phyloP scores from a whole-genome alignment of 2,797 vertebrate genomes.

The Myotis vivesi region DNA sequence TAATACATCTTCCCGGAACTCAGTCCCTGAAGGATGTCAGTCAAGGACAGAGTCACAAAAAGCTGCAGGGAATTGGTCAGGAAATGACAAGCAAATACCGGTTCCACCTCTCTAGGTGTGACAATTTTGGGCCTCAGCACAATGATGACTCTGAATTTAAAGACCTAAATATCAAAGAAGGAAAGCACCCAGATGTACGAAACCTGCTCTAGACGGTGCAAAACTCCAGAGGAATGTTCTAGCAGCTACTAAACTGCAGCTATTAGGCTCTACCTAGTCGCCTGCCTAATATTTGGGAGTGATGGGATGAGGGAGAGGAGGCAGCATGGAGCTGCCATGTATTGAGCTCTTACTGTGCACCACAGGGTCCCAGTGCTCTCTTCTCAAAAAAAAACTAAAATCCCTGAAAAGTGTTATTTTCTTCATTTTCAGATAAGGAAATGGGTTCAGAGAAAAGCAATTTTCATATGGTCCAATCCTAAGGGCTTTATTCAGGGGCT shows the following conservation, averaged over 20 bases:
- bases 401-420: background rate
- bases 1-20: constrained; percentile 40
- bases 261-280: background rate
- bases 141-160: background rate
- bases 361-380: background rate
- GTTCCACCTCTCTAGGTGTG: background rate
- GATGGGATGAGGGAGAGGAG: accelerated
- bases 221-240: no score
- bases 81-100: background rate
- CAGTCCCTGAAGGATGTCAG: background rate
- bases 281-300: background rate
- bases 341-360: background rate
- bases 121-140: background rate
- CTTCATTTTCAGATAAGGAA: background rate
- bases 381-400: background rate
- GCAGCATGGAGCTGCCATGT: background rate
- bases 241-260: background rate
- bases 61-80: background rate
- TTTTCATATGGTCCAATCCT: background rate
- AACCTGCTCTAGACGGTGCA: no score
- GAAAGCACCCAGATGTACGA: background rate
- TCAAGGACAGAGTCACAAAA: background rate
- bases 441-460: background rate
- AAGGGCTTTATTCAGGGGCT: background rate
- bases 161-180: background rate